phyloP scores from a whole-genome alignment of 2,113 vertebrate genomes.

The Elaphurus davidianus region DNA sequence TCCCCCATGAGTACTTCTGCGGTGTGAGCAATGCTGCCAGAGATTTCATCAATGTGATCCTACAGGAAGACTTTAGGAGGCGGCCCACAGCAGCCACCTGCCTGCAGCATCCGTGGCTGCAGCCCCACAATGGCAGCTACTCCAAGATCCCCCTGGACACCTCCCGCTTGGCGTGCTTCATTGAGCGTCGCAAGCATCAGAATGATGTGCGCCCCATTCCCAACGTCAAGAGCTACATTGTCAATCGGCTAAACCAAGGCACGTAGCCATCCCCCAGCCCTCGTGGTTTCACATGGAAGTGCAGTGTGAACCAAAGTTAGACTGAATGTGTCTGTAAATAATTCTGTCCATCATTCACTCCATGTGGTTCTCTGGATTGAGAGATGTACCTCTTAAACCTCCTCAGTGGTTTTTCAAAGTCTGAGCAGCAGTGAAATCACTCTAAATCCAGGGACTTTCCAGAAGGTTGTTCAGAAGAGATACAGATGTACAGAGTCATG shows the following conservation, averaged over 20 bases:
- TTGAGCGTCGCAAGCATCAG: conserved; percentile 94
- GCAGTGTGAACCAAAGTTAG: conserved; percentile 53
- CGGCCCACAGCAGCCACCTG: conserved; percentile 91
- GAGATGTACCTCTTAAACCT: conserved; percentile 8
- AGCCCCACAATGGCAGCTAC: conserved; percentile 90
- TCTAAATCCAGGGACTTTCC: not conserved
- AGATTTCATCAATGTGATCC: conserved; percentile 91
- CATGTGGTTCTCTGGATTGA: conserved; percentile 33
- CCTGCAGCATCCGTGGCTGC: conserved; percentile 96
- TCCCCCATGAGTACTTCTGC: conserved; percentile 93
- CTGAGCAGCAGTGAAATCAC: conserved; percentile 33
- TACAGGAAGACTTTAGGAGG: conserved; percentile 93
- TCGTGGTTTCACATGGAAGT: not conserved
- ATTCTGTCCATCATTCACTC: not conserved
- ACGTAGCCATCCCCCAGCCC: conserved; percentile 65
- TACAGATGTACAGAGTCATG: not conserved
- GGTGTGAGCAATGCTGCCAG: conserved; percentile 92
- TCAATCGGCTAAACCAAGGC: conserved; percentile 78
- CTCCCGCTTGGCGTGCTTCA: conserved; percentile 91
- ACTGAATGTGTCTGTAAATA: conserved; percentile 73
- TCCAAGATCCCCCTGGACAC: conserved; percentile 90
- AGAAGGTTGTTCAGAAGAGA: not conserved
- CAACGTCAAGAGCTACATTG: conserved; percentile 92
- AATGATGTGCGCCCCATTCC: conserved; percentile 91
- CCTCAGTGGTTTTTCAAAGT: not conserved